Base-by-base conservation (phyloP, 2,797 vertebrate genomes). In the Petrocephalus sullivani region DNA sequence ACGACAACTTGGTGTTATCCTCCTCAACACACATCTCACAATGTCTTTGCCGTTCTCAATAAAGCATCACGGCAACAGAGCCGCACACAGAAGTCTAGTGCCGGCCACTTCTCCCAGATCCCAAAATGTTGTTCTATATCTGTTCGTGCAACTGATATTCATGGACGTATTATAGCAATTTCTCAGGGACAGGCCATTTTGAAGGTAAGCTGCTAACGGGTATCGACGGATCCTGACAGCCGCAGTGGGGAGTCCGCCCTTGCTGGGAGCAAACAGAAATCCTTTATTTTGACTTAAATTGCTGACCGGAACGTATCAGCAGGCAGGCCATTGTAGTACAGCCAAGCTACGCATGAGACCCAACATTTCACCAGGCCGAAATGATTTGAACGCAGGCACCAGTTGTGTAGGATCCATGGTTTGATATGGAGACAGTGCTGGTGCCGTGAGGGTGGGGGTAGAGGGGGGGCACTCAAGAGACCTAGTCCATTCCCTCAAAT, bases 271-370 rank as follows among this genome's bases (percentile, higher is more conserved):
- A 78, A 53, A 83, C 19, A 83, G 46, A 51, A 28, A 53, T 49
- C 49, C n/a, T 83, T 83, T 53, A 53, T 83, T 83, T 82, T 82
- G 75, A 46, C 75, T 51, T 82, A 82, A 81, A 81, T n/a, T 23
- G 49, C 41, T 53, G 41, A 23, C n/a, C 21, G 5, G 78, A 49
- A 82, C n/a, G 46, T 81, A 81, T 49, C 41, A 81, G 75, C 41
- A 12, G 19, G n/a, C 19, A 51, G 49, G 46, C 46, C 46, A 6
- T 4, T 49, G 78, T 46, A 41, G 37, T 41, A 3, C 37, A 41
- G 37, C 37, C 37, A 41, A 2, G 37, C 37, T 41, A 41, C 37
- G 37, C 37, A 41, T 41, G 37, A 41, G 2, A 41, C 37, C 37
- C 3, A 3, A 41, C 37, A 2, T 2, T 46, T 46, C 41, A 46